Evolutionary conservation across 2,113 vertebrate species (phyloP).

Genomic region (Trematomus loennbergii): DNA sequence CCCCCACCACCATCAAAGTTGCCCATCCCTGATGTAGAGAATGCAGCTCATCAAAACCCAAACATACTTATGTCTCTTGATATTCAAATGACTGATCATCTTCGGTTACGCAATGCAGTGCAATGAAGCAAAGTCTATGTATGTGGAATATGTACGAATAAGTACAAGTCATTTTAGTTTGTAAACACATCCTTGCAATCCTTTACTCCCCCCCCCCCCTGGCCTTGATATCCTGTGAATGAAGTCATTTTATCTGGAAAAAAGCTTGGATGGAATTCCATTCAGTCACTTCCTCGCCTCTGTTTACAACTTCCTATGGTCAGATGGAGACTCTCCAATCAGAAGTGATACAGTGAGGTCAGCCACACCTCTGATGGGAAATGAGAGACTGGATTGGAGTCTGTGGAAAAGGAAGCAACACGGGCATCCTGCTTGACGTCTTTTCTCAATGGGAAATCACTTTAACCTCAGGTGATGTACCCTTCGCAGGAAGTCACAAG

Average conservation of each 20-base stretch:
- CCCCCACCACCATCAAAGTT: no score
- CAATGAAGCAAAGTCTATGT: no score
- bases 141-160: neutral
- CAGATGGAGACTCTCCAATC: constrained; percentile 15
- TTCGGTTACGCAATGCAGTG: no score
- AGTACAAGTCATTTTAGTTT: neutral
- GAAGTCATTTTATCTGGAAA: neutral
- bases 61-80: neutral
- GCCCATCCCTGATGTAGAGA: no score
- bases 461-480: neutral
- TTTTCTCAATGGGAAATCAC: neutral
- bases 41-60: neutral
- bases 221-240: neutral
- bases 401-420: neutral
- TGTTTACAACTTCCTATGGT: constrained; percentile 14
- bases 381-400: neutral
- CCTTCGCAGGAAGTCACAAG: neutral
- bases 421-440: neutral
- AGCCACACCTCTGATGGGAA: constrained; percentile 8
- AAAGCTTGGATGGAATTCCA: neutral
- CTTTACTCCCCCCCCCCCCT: neutral
- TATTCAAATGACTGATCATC: no score
- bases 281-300: constrained; percentile 22
- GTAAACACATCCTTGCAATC: neutral
- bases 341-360: neutral